Evolutionary conservation across 2,888 invertebrate genomes (phyloP), one percentile per base, ranked within the genome.

Genomic region (Cantharis flavilabris): DNA sequence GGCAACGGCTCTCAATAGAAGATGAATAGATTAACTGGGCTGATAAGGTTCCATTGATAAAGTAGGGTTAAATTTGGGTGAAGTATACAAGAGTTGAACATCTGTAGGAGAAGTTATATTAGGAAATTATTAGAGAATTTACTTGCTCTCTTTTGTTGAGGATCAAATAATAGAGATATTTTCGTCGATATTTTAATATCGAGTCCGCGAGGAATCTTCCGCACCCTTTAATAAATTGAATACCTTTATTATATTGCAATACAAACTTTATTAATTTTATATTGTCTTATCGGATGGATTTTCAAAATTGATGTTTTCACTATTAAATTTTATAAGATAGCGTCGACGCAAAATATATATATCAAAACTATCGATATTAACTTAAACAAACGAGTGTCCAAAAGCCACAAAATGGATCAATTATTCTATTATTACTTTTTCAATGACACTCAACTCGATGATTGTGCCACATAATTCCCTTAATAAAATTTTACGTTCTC

Each of bases 401-500:
- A 85, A 84, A 84, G 84, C 82, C 82, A 83, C 83, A 83, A 83
- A 81, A 84, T 83, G 83, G 84, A 85, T 85, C 86, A 86, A 85
- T 86, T 85, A 85, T 84, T 84, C 84, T 81, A 86, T 85, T 86
- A 86, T 86, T 85, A 85, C 84, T 82, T 84, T 84, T 85, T 82
- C 83, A 85, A 86, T 85, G 84, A 84, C 84, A 83, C 83, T 84
- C 84, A 83, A 85, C 85, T 84, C 84, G 84, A 84, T 85, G 85
- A 85, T 83, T 83, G 84, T 84, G 84, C 85, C 85, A 84, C 84
- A 85, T 86, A 85, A 86, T 85, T 84, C 83, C 85, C 82, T 84
- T 82, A 82, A 85, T 86, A 86, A 86, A 86, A 86, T 86, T 86
- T 86, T 86, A 86, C 86, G 86, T 85, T 83, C 84, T 80, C 84